Base-by-base conservation (phyloP, 1,140 invertebrate genomes). In the Euwallacea fornicatus region DNA sequence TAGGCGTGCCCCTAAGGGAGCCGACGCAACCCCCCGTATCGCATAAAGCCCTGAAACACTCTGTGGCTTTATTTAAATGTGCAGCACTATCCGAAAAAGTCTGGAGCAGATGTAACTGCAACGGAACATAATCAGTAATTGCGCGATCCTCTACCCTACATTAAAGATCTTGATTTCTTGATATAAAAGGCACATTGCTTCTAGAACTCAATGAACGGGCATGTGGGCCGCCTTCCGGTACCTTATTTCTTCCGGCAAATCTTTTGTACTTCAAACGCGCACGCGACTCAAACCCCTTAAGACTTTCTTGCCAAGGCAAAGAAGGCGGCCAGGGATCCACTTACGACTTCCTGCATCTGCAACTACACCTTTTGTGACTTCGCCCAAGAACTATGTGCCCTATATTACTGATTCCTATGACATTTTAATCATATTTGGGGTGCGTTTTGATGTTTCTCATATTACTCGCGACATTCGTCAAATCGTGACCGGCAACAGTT, bases 341-440 rank as follows among this genome's bases (percentile, higher is more conserved):
- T 71, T 71, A 71, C 69, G 15, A 47, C 65, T 71, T 71, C 69
- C 69, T 71, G 69, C 69, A 71, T 71, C 69, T 71, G 69, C 69
- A 33, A 69, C 21, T 33, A 33, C 21, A 33, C 21, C 21, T 33
- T 33, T 33, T 33, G 21, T 33, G 21, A 33, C 21, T 33, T 33
- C 21, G 4, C 21, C 21, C 21, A 33, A 33, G 21, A 33, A 33
- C 21, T 33, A 33, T 33, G 21, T 33, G 4, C 21, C 21, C 21
- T 33, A 33, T 33, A 33, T 33, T 2, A 33, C 21, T 33, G 21
- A 1, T 2, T 33, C 21, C 4, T 33, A 33, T 33, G 21, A 33
- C 21, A 33, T 33, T 33, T 33, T 33, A 33, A 33, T 33, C 21
- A 33, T 33, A 33, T 33, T 33, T 33, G 21, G 21, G 21, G 21